Percentiles rank a stretch among this genome's conserved stretches.
Evolutionary conservation across 2,888 invertebrate species (phyloP).

Genomic region (Drosophila prolongata): DNA sequence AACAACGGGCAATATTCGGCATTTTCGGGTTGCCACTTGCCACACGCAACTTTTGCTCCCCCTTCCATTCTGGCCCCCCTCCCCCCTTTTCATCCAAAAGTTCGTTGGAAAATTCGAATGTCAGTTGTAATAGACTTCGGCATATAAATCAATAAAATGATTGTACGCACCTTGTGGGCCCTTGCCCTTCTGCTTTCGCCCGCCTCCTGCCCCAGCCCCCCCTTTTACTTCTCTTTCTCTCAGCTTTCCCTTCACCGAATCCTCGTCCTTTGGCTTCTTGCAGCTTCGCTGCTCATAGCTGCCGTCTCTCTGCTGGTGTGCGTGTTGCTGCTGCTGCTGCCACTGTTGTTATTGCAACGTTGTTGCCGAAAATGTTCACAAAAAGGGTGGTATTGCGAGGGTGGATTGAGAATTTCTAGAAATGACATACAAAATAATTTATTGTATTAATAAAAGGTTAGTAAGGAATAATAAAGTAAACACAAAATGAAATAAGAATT

Average conservation of each 20-base stretch:
- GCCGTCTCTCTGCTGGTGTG: conserved; percentile 50
- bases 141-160: conserved; percentile 83
- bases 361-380: conserved; percentile 43
- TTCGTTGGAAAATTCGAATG: conserved; percentile 78
- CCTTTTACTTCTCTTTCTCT: neutral
- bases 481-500: too few relatives aligned
- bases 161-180: conserved; percentile 78
- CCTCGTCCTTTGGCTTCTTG: conserved; percentile 29
- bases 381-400: conserved; percentile 37
- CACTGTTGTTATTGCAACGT: conserved; percentile 47
- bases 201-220: conserved; percentile 4
- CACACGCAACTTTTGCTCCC: conserved; percentile 24
- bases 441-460: too few relatives aligned
- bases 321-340: conserved; percentile 60
- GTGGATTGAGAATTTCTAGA: neutral
- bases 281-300: conserved; percentile 52
- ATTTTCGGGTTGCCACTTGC: conserved; percentile 50
- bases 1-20: conserved; percentile 44
- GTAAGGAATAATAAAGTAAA: too few relatives aligned
- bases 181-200: conserved; percentile 1
- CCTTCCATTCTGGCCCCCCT: conserved; percentile 1
- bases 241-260: conserved; percentile 3
- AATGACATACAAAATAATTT: too few relatives aligned
- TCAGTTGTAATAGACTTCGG: conserved; percentile 82
- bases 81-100: conserved; percentile 1